Evolutionary conservation across 1,140 invertebrate genomes (phyloP), one percentile per base, ranked within the genome.

Genomic region (Aporrectodea caliginosa): DNA sequence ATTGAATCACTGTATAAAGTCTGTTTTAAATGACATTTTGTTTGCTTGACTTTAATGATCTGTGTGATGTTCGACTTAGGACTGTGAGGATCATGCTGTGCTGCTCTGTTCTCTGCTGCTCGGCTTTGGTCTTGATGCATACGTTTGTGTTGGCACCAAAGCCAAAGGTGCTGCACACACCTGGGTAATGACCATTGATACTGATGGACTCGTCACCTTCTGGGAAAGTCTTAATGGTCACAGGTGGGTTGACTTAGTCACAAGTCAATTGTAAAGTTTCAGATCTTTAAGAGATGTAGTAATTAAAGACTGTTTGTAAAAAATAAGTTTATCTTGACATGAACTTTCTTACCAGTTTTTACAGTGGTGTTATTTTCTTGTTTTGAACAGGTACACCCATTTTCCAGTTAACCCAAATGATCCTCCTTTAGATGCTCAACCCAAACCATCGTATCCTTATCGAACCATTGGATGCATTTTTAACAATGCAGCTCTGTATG

Each of bases 111-210:
- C 84, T 79, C 81, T 90, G n/a, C 80, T 90, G n/a, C 78, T 89
- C 16, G 88, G 89, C 2, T 90, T 89, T 85, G 89, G 89, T 6
- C 82, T 90, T 29, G 85, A 90, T 83, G 88, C 89, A 1, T 90
- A 89, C 80, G 86, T 90, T 12, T 89, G 87, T 83, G 83, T 89
- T 6, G 87, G 87, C 1, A 88, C 87, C 16, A 87, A 87, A 72
- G 74, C 80, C 22, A 86, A 87, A 71, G 85, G 85, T 12, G 82
- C 83, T 12, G 80, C 84, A 6, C 86, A 87, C 80, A 81, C 85
- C 0, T 88, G 87, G 87, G 87, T 87, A 0, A 84, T 86, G 82
- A 87, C 86, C 14, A 83, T 87, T 73, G 84, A 82, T 71, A 80
- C 85, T 29, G 85, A 87, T 81, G 86, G 86, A 30, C 75, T 84